Percentiles rank a stretch among this genome's conserved stretches.
Evolutionary conservation across 2,888 invertebrate genomes (phyloP).

Genomic region (Clusia tigrina): DNA sequence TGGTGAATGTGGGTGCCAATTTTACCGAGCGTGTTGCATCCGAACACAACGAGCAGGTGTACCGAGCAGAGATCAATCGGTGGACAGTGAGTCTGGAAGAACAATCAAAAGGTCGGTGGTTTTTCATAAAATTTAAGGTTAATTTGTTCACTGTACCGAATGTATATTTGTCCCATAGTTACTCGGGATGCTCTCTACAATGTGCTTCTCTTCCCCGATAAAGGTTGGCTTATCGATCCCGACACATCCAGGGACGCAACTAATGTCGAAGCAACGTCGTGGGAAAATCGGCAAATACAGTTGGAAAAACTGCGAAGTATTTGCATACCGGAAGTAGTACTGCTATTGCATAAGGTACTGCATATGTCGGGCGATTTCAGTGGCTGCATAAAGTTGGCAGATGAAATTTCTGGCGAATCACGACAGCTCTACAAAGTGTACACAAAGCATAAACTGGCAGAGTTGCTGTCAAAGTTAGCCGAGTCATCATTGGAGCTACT

Average conservation of each 20-base stretch:
- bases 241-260: constrained; percentile 66
- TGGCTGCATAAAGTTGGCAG: constrained; percentile 81
- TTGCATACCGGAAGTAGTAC: constrained; percentile 84
- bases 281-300: constrained; percentile 70
- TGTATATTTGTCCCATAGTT: constrained; percentile 64
- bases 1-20: constrained; percentile 69
- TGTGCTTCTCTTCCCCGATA: constrained; percentile 86
- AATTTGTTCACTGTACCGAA: too few species aligned
- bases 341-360: constrained; percentile 81
- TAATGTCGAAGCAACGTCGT: constrained; percentile 66
- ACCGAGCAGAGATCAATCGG: constrained; percentile 78
- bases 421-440: constrained; percentile 83
- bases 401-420: constrained; percentile 81
- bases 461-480: constrained; percentile 78
- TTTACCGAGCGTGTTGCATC: constrained; percentile 89
- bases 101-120: constrained; percentile 72
- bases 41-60: constrained; percentile 83
- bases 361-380: constrained; percentile 77
- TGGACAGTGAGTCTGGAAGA: constrained; percentile 76
- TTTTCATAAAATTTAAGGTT: neutral
- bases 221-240: constrained; percentile 87
- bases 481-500: constrained; percentile 80
- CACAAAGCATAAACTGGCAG: constrained; percentile 77
- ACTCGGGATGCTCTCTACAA: constrained; percentile 84
- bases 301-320: constrained; percentile 78